These are phyloP conservation scores for Quadriops clusia DNA, from an alignment of 2,888 invertebrate species.

Conservation along the genomic window DNA sequence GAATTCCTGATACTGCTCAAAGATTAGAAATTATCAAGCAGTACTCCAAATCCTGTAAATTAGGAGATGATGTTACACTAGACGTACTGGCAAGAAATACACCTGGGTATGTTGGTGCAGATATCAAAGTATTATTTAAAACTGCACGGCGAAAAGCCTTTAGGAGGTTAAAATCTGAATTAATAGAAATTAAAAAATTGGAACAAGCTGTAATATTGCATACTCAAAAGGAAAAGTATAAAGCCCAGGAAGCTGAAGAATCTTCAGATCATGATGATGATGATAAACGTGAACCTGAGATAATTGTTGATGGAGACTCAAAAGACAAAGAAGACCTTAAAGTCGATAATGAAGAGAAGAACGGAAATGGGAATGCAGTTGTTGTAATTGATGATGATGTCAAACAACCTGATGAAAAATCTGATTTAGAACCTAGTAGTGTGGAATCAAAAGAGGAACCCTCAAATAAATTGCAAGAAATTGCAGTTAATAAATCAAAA, in stretches of 20 bases:
- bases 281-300: slow-evolving; percentile 8
- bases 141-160: slow-evolving; percentile 85
- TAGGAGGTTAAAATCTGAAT: slow-evolving; percentile 40
- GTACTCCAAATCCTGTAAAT: slow-evolving; percentile 56
- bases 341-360: slow-evolving; percentile 17
- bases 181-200: slow-evolving; percentile 26
- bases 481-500: slow-evolving; percentile 35
- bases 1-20: slow-evolving; percentile 80
- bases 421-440: slow-evolving; percentile 1
- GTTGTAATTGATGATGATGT: slow-evolving; percentile 20
- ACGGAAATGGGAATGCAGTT: slow-evolving; percentile 13
- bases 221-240: slow-evolving; percentile 17
- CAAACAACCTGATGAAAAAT: slow-evolving; percentile 12
- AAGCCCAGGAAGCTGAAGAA: slow-evolving; percentile 10
- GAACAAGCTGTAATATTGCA: slow-evolving; percentile 18
- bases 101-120: slow-evolving; percentile 94
- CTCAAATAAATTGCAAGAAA: slow-evolving; percentile 7
- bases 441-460: slow-evolving; percentile 21
- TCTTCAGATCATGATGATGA: slow-evolving; percentile 8
- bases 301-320: slow-evolving; percentile 10
- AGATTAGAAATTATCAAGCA: slow-evolving; percentile 66
- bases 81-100: slow-evolving; percentile 67
- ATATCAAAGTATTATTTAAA: slow-evolving; percentile 73
- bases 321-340: slow-evolving; percentile 7
- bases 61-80: slow-evolving; percentile 61